Conservation (phyloP, 2,888 invertebrate species). For the Eudemis profundana region DNA sequence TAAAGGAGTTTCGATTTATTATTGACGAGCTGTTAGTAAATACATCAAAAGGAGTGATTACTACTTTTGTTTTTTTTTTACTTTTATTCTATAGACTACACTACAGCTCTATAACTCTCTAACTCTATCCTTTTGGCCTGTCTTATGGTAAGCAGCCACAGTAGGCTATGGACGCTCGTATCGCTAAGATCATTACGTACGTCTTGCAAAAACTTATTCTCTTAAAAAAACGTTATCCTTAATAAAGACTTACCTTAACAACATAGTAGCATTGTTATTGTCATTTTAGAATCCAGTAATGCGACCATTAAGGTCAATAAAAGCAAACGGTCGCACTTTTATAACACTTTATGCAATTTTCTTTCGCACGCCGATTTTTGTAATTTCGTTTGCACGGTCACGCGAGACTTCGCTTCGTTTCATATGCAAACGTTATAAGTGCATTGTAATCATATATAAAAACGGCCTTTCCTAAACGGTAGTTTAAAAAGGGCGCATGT, state of each 20-base stretch:
- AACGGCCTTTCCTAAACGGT: background rate
- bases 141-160: too few relatives aligned
- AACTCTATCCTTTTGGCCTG: too few relatives aligned
- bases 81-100: too few relatives aligned
- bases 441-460: background rate
- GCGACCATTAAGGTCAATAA: constrained; percentile 51
- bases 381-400: constrained; percentile 51
- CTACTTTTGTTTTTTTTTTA: too few relatives aligned
- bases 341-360: constrained; percentile 53
- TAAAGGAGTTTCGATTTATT: background rate
- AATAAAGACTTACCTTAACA: background rate
- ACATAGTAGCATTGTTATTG: constrained; percentile 25
- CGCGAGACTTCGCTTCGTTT: constrained; percentile 44
- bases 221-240: background rate
- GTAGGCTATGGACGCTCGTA: too few relatives aligned
- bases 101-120: too few relatives aligned
- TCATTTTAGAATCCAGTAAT: constrained; percentile 42
- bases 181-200: background rate
- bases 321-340: constrained; percentile 51
- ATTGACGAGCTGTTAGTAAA: too few relatives aligned
- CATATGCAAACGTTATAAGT: constrained; percentile 19
- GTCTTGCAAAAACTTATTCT: background rate
- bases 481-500: constrained; percentile 8
- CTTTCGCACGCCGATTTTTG: constrained; percentile 49
- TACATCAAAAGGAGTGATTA: too few relatives aligned